These are phyloP conservation scores for Lapara coniferarum DNA, from an alignment of 2,888 invertebrate genomes.

Conservation along the genomic window DNA sequence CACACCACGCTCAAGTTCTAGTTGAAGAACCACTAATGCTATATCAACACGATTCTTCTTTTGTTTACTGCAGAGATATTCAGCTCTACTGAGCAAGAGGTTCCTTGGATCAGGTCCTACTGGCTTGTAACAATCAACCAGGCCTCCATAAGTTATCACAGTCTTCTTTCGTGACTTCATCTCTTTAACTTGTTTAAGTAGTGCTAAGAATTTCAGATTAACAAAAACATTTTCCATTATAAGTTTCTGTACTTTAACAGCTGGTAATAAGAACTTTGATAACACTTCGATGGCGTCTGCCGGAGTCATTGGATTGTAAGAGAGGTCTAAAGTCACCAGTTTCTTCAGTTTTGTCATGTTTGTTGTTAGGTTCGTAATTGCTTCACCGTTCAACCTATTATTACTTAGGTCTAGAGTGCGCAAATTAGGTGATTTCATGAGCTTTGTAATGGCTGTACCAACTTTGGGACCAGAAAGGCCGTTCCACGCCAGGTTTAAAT, in stretches of 20 bases:
- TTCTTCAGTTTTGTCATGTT: constrained; percentile 51
- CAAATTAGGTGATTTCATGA: constrained; percentile 50
- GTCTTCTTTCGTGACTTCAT: constrained; percentile 47
- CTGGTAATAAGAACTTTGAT: constrained; percentile 43
- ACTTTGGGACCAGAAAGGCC: constrained; percentile 49
- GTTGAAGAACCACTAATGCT: constrained; percentile 50
- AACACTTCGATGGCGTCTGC: constrained; percentile 54
- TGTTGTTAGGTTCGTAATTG: constrained; percentile 43
- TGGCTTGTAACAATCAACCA: constrained; percentile 38
- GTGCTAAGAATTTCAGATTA: constrained; percentile 45
- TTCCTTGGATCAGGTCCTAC: constrained; percentile 54
- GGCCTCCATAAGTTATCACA: constrained; percentile 54
- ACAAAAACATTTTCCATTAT: constrained; percentile 61
- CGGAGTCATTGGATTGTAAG: constrained; percentile 60
- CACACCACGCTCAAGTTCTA: constrained; percentile 49
- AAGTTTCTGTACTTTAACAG: constrained; percentile 52
- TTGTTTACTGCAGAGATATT: constrained; percentile 51
- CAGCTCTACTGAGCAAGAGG: constrained; percentile 57
- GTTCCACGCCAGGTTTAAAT: constrained; percentile 66
- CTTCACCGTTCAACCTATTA: constrained; percentile 55
- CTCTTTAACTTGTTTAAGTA: constrained; percentile 42
- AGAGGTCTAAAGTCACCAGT: constrained; percentile 56
- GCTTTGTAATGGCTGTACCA: constrained; percentile 47
- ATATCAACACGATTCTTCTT: constrained; percentile 55
- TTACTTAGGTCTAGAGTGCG: constrained; percentile 56